phyloP scores from a whole-genome alignment of 2,888 invertebrate species.

The Bombyx huttoni region DNA sequence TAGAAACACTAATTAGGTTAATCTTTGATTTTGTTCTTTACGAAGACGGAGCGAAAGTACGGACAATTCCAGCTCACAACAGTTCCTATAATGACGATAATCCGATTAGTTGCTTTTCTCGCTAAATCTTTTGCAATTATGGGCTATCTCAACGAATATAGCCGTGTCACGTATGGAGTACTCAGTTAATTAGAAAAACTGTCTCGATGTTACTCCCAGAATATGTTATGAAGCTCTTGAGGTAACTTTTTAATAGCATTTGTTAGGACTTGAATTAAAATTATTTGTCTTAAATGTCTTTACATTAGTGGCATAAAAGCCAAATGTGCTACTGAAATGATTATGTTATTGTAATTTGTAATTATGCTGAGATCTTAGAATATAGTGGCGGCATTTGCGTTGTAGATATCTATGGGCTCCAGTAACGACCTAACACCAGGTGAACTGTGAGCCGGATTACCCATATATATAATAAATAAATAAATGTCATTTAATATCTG shows the following conservation, averaged over 20 bases:
- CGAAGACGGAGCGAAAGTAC: background rate
- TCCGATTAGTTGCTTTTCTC: conserved; percentile 1
- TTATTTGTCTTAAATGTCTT: background rate
- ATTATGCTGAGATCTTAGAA: too few species aligned
- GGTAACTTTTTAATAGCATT: background rate
- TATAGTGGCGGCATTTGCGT: too few species aligned
- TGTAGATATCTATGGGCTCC: too few species aligned
- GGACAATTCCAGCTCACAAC: background rate
- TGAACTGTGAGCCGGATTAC: too few species aligned
- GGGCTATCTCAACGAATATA: background rate
- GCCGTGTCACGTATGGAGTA: background rate
- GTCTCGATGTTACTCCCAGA: background rate
- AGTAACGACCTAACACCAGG: too few species aligned
- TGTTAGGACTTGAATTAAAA: background rate
- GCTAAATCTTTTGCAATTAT: background rate
- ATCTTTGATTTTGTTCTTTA: background rate
- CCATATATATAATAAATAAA: too few species aligned
- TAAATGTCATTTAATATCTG: too few species aligned
- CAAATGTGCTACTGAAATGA: too few species aligned
- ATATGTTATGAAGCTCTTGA: background rate
- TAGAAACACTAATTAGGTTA: background rate
- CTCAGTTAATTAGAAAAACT: background rate
- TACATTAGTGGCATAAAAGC: too few species aligned
- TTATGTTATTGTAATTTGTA: too few species aligned
- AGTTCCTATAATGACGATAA: conserved; percentile 2